Conservation (phyloP, 2,113 vertebrate genomes). For the Miniopterus natalensis region DNA sequence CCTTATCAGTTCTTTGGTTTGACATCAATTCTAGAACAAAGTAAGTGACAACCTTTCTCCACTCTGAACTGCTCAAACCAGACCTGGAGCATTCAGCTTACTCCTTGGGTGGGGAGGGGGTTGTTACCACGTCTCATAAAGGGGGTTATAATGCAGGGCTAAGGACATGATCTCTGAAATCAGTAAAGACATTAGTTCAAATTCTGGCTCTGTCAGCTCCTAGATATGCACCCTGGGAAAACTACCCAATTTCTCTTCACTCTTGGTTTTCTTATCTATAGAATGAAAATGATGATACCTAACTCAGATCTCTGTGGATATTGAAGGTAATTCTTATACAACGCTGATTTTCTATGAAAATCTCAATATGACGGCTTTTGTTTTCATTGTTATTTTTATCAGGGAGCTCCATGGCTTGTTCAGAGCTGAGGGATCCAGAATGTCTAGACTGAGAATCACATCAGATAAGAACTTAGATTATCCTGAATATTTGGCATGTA, state of each 20-base stretch:
- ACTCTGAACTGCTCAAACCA: background rate
- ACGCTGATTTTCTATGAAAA: background rate
- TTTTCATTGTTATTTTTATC: constrained; percentile 15
- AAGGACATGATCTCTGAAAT: background rate
- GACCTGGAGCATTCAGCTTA: background rate
- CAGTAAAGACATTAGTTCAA: constrained; percentile 25
- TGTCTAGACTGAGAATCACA: background rate
- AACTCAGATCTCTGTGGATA: background rate
- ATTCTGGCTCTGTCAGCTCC: background rate
- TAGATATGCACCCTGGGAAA: background rate
- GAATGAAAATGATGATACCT: background rate
- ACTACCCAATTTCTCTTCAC: background rate
- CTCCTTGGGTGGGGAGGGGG: background rate
- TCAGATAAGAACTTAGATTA: background rate
- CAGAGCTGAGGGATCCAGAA: background rate
- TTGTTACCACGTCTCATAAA: background rate
- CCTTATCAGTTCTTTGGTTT: background rate
- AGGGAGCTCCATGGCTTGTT: background rate
- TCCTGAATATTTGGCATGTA: background rate
- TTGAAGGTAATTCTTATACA: constrained; percentile 35
- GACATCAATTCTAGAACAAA: constrained; percentile 31
- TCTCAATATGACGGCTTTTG: background rate
- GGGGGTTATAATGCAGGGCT: background rate
- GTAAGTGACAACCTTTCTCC: background rate
- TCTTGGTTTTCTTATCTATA: background rate